Percentiles rank a stretch among this genome's conserved stretches.
These are phyloP conservation scores for Mirza zaza DNA, from an alignment of 2,113 vertebrate genomes.

Conservation along the genomic window DNA sequence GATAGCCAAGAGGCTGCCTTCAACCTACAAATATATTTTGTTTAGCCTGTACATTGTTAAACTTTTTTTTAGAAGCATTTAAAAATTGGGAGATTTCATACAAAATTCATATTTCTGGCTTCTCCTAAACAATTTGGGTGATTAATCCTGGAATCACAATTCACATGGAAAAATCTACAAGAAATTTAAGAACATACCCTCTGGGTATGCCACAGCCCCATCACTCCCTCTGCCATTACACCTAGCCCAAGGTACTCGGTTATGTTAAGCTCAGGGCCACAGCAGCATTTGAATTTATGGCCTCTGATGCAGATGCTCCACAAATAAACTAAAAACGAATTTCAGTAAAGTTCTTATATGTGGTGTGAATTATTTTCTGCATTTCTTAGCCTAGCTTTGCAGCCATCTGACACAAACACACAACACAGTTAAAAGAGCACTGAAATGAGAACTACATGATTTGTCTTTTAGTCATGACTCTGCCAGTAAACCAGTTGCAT, in stretches of 20 bases:
- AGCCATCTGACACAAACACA: neutral
- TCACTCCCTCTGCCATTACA: neutral
- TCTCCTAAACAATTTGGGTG: neutral
- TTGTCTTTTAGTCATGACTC: neutral
- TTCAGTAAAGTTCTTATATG: neutral
- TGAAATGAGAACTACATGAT: neutral
- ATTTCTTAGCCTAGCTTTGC: neutral
- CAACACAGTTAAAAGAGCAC: neutral
- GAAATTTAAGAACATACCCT: neutral
- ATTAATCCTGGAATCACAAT: neutral
- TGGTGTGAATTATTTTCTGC: neutral
- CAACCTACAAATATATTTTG: neutral
- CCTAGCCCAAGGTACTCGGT: neutral
- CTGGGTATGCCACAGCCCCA: neutral
- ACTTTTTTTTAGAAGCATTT: neutral
- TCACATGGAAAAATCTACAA: neutral
- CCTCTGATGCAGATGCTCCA: neutral
- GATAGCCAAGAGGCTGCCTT: neutral
- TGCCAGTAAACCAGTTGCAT: neutral
- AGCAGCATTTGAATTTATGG: neutral
- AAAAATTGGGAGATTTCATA: neutral
- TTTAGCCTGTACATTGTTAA: neutral
- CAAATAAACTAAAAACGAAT: neutral
- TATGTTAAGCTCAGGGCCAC: neutral
- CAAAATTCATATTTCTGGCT: neutral